Conservation (phyloP, 2,888 invertebrate species). For the Morpho helenor region DNA sequence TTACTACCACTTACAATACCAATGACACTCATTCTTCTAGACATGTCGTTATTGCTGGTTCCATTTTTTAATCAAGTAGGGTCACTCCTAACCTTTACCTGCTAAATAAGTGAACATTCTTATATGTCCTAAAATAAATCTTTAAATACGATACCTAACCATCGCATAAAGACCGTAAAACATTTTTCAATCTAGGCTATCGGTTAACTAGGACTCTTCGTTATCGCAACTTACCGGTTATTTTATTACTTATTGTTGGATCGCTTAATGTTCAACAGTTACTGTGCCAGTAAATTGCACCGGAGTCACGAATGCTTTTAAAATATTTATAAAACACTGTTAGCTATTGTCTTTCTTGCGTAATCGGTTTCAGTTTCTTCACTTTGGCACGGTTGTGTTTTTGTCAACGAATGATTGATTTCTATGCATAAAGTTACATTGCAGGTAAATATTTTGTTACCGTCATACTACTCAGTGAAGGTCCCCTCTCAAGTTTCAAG, state of each 20-base stretch:
- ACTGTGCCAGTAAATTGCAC: constrained; percentile 17
- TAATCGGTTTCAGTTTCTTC: constrained; percentile 12
- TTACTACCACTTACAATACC: too few relatives aligned
- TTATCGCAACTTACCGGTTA: constrained; percentile 31
- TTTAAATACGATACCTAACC: too few relatives aligned
- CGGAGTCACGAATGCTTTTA: constrained; percentile 36
- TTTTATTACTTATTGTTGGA: constrained; percentile 68
- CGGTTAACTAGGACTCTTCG: constrained; percentile 46
- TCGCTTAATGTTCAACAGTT: constrained; percentile 44
- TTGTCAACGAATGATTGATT: not conserved
- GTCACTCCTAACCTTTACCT: too few relatives aligned
- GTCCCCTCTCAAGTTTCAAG: too few relatives aligned
- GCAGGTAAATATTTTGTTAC: too few relatives aligned
- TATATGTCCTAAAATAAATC: too few relatives aligned
- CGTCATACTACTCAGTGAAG: too few relatives aligned
- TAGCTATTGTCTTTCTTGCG: constrained; percentile 12
- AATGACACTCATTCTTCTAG: too few relatives aligned
- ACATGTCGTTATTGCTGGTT: too few relatives aligned
- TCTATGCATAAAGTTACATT: not conserved
- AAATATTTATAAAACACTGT: constrained; percentile 18
- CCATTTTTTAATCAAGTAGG: too few relatives aligned
- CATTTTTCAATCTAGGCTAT: constrained; percentile 55
- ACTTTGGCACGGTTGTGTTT: not conserved
- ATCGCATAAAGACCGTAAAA: not conserved
- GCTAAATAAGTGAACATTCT: too few relatives aligned